Percentiles rank a stretch among this genome's conserved stretches.
phyloP scores from a whole-genome alignment of 2,888 invertebrate genomes.

The Melanchra persicariae region DNA sequence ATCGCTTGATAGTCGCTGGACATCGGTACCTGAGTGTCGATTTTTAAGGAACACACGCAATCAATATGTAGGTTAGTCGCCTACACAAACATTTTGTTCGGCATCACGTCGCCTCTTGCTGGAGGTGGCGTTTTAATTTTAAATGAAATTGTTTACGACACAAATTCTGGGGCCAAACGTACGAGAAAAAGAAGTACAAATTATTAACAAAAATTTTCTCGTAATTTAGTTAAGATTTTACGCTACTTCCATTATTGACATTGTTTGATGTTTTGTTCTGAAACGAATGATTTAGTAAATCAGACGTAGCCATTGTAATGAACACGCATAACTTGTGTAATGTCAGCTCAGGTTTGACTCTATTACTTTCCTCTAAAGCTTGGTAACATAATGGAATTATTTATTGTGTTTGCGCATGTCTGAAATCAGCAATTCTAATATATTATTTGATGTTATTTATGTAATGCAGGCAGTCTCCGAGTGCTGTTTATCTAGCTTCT shows the following conservation, averaged over 20 bases:
- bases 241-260: slow-evolving; percentile 72
- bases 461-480: slow-evolving; percentile 15
- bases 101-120: slow-evolving; percentile 26
- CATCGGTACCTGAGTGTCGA: slow-evolving; percentile 49
- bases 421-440: slow-evolving; percentile 33
- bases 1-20: slow-evolving; percentile 18
- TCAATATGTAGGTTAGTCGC: slow-evolving; percentile 40
- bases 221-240: slow-evolving; percentile 84
- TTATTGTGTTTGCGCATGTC: slow-evolving; percentile 48
- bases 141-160: slow-evolving; percentile 73
- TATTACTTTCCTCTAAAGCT: slow-evolving; percentile 14
- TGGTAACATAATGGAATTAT: slow-evolving; percentile 38
- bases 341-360: slow-evolving; percentile 36
- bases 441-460: slow-evolving; percentile 38
- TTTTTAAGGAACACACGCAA: slow-evolving; percentile 60
- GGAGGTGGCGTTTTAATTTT: slow-evolving; percentile 67
- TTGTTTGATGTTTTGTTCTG: slow-evolving; percentile 64
- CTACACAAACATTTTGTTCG: slow-evolving; percentile 51
- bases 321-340: slow-evolving; percentile 33
- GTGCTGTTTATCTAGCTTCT: slow-evolving; percentile 20
- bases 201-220: slow-evolving; percentile 81
- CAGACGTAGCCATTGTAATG: slow-evolving; percentile 25
- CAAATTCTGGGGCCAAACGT: slow-evolving; percentile 87
- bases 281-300: slow-evolving; percentile 49
- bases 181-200: slow-evolving; percentile 88